Percentiles rank a stretch among this genome's conserved stretches.
phyloP scores from a whole-genome alignment of 2,113 vertebrate species.

The Callipepla californica region DNA sequence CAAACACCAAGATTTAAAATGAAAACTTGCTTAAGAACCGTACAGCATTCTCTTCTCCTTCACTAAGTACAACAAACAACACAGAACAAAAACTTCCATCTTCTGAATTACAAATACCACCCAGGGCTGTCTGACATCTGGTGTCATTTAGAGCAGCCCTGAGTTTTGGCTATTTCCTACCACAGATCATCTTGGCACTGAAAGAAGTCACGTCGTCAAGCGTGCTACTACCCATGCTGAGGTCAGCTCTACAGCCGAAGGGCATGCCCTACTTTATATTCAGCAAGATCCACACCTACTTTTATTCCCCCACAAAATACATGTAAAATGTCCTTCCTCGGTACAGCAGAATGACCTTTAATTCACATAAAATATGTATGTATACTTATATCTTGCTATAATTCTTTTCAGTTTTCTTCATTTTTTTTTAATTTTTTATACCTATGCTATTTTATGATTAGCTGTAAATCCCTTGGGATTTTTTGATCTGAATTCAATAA shows the following conservation, averaged over 20 bases:
- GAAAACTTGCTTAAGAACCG: neutral
- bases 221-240: neutral
- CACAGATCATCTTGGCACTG: neutral
- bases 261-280: neutral
- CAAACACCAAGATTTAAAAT: neutral
- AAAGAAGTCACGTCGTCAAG: neutral
- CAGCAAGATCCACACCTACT: neutral
- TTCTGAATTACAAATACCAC: neutral
- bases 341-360: neutral
- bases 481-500: conserved; percentile 66
- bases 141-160: neutral
- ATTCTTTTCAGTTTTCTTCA: conserved; percentile 43
- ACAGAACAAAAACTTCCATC: neutral
- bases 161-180: neutral
- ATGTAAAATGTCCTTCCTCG: neutral
- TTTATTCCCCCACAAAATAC: neutral
- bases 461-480: conserved; percentile 52
- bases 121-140: neutral
- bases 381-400: neutral
- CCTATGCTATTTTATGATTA: conserved; percentile 54
- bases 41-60: neutral
- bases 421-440: neutral
- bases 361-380: conserved; percentile 21
- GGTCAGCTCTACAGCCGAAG: neutral
- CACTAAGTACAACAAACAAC: neutral